Evolutionary conservation across 2,888 invertebrate genomes (phyloP).

Genomic region (Trisateles emortualis): DNA sequence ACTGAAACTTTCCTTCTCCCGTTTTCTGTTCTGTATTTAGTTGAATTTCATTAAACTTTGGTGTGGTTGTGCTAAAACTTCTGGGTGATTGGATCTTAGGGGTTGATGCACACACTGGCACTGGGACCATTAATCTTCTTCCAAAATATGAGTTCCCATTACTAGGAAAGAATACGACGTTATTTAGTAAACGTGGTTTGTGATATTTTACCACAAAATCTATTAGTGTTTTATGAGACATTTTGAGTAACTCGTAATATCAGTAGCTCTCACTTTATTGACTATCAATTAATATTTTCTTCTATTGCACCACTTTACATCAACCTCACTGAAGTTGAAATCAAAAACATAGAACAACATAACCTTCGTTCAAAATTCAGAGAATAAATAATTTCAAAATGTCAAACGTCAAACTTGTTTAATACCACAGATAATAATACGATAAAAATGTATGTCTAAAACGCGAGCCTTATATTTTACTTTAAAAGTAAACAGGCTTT

Average conservation of each 20-base stretch:
- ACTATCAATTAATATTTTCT: background rate
- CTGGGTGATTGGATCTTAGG: slow-evolving; percentile 70
- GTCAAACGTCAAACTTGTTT: background rate
- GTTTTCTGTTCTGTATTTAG: slow-evolving; percentile 55
- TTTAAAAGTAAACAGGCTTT: no score
- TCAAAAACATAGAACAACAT: background rate
- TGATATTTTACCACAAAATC: slow-evolving; percentile 82
- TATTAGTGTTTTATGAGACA: slow-evolving; percentile 77
- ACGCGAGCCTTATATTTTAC: no score
- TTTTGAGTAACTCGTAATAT: slow-evolving; percentile 37
- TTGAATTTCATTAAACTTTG: slow-evolving; percentile 61
- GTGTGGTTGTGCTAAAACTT: slow-evolving; percentile 63
- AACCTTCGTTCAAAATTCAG: background rate
- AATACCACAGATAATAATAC: no score
- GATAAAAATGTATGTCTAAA: no score
- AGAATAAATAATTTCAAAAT: no score
- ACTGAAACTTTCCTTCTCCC: slow-evolving; percentile 87
- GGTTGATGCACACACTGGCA: slow-evolving; percentile 65
- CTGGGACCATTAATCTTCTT: slow-evolving; percentile 64
- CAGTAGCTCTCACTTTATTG: background rate
- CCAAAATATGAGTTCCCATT: slow-evolving; percentile 80
- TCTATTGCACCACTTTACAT: slow-evolving; percentile 48
- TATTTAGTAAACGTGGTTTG: slow-evolving; percentile 76
- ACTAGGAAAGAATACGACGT: slow-evolving; percentile 78
- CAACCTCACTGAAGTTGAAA: slow-evolving; percentile 1